A percentile compares a stretch with the other conserved stretches of the same genome.
phyloP scores from a whole-genome alignment of 2,113 vertebrate genomes.

The Lycocorax pyrrhopterus region DNA sequence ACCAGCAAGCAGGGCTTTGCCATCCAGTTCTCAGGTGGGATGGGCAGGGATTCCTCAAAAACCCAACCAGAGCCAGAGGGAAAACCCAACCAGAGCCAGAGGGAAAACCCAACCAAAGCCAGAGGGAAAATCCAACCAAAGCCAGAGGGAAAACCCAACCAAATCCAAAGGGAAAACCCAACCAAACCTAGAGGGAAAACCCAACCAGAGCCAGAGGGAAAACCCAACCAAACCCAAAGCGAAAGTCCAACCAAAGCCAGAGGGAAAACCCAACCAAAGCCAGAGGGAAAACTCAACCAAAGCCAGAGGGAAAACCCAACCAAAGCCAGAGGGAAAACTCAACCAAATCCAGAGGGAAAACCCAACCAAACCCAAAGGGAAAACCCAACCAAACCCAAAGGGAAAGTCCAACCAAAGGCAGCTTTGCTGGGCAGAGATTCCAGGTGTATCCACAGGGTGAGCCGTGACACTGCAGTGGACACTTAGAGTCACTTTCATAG shows the following conservation, averaged over 20 bases:
- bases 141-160: not conserved
- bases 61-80: no score
- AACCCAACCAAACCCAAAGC: no score
- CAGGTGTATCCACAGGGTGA: not conserved
- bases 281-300: not conserved
- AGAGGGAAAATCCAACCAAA: no score
- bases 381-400: not conserved
- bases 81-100: fast-evolving
- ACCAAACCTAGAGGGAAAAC: no score
- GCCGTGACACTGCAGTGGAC: not conserved
- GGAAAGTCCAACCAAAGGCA: fast-evolving
- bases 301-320: fast-evolving
- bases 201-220: not conserved
- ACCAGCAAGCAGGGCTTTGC: slow-evolving; percentile 98
- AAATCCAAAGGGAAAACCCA: not conserved
- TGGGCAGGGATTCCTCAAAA: not conserved
- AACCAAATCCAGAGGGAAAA: not conserved
- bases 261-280: no score
- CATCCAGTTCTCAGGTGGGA: slow-evolving; percentile 90
- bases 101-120: not conserved
- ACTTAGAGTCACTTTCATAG: no score
- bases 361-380: not conserved
- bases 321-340: not conserved
- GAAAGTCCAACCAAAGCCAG: not conserved
- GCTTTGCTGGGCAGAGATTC: not conserved